Base-by-base conservation (phyloP, 1,140 invertebrate species). In the Nebria ingens region DNA sequence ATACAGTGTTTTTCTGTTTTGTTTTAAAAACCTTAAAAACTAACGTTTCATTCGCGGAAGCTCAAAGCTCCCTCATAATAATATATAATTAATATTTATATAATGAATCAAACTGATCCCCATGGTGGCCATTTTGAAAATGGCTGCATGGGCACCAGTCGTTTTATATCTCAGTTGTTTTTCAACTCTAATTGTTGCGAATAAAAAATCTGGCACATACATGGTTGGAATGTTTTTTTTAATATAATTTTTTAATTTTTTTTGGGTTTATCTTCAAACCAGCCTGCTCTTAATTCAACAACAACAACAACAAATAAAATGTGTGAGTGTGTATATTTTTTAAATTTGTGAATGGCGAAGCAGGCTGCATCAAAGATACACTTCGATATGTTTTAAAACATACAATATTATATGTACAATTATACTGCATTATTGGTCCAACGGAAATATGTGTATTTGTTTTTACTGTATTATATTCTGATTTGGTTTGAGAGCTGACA, bases 171-270 rank as follows among this genome's bases (percentile, higher is more conserved):
- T 60, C 58, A 54, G 57, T 59, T 58, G 53, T 63, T 58, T 53
- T 55, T 63, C 59, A 63, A 63, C 58, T 62, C 62, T 65, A 64
- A 64, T 64, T 64, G 60, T 65, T 67, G 67, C 61, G 64, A 67
- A 69, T 69, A 70, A 70, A 71, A 70, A 68, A 68, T 72, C 71
- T 72, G 70, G 71, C 71, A 72, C 71, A 70, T 71, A 69, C 65
- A 68, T 69, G 71, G 70, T 73, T 71, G 70, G 71, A 71, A 71
- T 71, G 71, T 70, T 71, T 66, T 58, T 51, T 67, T 69, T n/a
- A n/a, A n/a, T n/a, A n/a, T n/a, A n/a, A n/a, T n/a, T 68, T 68
- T 45, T 12, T 45, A 45, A 52, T 45, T 58, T 60, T 60, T 62
- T 56, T 55, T 45, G 40, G 17, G 40, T 17, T 17, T 17, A 34